Evolutionary conservation across 2,113 vertebrate genomes (phyloP).

Genomic region (Sterrhoptilus dennistouni): DNA sequence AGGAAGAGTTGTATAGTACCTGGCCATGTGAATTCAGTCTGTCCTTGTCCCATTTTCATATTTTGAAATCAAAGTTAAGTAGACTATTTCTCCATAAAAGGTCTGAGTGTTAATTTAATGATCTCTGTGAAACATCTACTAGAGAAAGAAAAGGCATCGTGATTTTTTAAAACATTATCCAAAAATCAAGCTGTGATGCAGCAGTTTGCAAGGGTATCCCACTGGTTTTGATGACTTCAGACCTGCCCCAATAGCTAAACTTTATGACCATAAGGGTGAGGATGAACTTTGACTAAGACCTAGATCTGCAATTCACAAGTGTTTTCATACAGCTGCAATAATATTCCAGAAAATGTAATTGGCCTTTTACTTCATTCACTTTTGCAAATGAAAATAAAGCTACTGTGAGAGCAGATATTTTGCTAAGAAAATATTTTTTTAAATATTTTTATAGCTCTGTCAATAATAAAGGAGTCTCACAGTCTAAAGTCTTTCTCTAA

Average conservation of each 20-base stretch:
- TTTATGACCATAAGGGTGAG: constrained; percentile 21
- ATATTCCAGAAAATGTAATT: constrained; percentile 28
- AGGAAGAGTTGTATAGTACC: background rate
- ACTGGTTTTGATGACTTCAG: constrained; percentile 22
- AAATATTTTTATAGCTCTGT: constrained; percentile 40
- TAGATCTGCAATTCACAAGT: constrained; percentile 34
- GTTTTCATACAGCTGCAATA: constrained; percentile 62
- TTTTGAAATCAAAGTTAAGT: background rate
- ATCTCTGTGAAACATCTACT: background rate
- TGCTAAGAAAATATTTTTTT: constrained; percentile 39
- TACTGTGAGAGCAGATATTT: constrained; percentile 49
- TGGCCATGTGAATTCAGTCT: background rate
- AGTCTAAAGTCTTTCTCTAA: constrained; percentile 68
- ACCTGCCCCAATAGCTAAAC: constrained; percentile 9
- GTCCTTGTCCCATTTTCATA: background rate
- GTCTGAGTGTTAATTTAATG: background rate
- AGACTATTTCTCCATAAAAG: background rate
- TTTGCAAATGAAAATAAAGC: constrained; percentile 67
- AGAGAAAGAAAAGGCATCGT: background rate
- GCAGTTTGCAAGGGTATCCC: background rate
- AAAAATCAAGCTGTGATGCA: constrained; percentile 30
- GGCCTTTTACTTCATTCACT: constrained; percentile 51
- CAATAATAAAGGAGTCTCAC: constrained; percentile 56
- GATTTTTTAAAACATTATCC: constrained; percentile 17
- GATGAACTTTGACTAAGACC: constrained; percentile 50